Percentiles rank a stretch among this genome's conserved stretches.
These are phyloP conservation scores for Lepidocyrtoides sp. DNA, from an alignment of 2,888 invertebrate species.

Conservation along the genomic window DNA sequence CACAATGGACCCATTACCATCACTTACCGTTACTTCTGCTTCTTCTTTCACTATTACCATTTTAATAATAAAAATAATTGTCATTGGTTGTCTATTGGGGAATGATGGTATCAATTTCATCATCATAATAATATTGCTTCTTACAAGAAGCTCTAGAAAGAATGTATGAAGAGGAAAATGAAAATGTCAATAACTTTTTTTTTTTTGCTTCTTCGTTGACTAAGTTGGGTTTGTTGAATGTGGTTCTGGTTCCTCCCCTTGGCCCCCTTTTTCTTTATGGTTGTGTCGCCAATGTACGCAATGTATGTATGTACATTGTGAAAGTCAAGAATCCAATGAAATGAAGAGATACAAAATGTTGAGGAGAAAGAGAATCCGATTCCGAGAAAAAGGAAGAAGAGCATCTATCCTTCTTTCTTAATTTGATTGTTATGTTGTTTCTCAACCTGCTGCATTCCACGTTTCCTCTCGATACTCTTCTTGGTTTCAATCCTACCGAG, in stretches of 20 bases:
- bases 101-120: neutral
- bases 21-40: neutral
- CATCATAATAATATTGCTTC: constrained; percentile 7
- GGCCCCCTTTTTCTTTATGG: no score
- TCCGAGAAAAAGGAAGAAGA: neutral
- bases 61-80: constrained; percentile 45
- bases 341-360: neutral
- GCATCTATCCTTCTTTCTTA: constrained; percentile 27
- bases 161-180: neutral
- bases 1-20: constrained; percentile 40
- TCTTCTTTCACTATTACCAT: neutral
- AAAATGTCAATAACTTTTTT: constrained; percentile 20
- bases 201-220: neutral
- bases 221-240: no score
- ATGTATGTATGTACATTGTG: neutral
- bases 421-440: constrained; percentile 45
- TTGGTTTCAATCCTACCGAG: neutral
- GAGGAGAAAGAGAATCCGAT: neutral
- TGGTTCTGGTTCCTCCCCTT: no score
- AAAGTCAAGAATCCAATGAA: neutral
- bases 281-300: no score
- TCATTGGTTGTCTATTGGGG: constrained; percentile 42
- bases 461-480: neutral
- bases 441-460: constrained; percentile 5
- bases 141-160: neutral